Evolutionary conservation across 2,888 invertebrate genomes (phyloP).

Genomic region (Rhorus exstirpatorius): DNA sequence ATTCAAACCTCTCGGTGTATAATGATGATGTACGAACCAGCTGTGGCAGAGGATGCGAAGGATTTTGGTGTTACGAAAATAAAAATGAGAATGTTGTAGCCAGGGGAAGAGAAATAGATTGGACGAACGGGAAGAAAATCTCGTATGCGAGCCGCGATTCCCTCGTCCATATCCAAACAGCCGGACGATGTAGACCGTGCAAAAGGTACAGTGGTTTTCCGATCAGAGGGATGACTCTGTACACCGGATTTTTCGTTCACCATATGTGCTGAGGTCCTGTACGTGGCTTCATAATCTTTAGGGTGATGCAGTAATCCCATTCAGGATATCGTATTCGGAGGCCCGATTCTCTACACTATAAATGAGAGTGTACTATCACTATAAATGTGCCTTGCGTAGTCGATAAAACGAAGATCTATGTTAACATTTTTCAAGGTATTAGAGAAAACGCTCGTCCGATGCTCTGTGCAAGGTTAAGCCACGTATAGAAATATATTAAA

Average conservation of each 20-base stretch:
- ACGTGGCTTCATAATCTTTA: slow-evolving; percentile 27
- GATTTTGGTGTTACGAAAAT: slow-evolving; percentile 26
- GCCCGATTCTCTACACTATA: background rate
- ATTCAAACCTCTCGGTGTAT: slow-evolving; percentile 14
- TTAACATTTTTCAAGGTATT: background rate
- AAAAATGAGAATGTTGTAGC: background rate
- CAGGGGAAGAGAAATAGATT: slow-evolving; percentile 1
- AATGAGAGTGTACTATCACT: background rate
- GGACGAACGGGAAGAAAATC: slow-evolving; percentile 51
- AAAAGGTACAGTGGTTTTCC: slow-evolving; percentile 11
- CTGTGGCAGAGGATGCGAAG: background rate
- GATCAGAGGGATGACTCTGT: background rate
- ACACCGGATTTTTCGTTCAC: slow-evolving; percentile 17
- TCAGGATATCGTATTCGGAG: slow-evolving; percentile 1
- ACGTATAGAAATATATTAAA: too few species aligned
- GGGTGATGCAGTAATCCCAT: slow-evolving; percentile 5
- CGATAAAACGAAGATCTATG: slow-evolving; percentile 2
- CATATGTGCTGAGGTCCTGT: slow-evolving; percentile 45
- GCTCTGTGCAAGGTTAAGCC: too few species aligned
- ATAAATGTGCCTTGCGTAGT: background rate
- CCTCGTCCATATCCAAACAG: slow-evolving; percentile 65
- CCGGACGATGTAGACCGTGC: slow-evolving; percentile 18
- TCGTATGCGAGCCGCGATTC: slow-evolving; percentile 68
- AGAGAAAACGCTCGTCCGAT: slow-evolving; percentile 5
- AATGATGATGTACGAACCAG: slow-evolving; percentile 27